Conservation (phyloP, 2,888 invertebrate species). For the Hetaerina titia region DNA sequence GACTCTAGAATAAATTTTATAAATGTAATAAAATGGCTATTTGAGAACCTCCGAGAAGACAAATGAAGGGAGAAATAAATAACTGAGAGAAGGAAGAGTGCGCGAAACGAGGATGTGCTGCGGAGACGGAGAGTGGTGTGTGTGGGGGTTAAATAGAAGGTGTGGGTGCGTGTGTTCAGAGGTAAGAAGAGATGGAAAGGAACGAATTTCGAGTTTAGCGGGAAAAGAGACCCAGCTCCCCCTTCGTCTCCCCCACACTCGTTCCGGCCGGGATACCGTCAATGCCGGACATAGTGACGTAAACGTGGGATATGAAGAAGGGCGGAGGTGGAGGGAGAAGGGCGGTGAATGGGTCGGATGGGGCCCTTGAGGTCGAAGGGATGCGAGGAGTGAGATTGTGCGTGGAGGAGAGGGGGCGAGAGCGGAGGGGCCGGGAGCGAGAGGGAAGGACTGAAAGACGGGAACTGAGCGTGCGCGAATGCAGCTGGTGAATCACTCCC, state of each 20-base stretch:
- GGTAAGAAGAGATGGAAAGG: background rate
- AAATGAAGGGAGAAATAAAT: background rate
- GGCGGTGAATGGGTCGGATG: background rate
- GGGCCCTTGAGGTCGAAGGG: slow-evolving; percentile 4
- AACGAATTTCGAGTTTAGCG: slow-evolving; percentile 17
- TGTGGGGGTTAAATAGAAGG: background rate
- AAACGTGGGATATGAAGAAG: background rate
- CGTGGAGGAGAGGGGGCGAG: background rate
- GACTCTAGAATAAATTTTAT: background rate
- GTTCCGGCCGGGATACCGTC: background rate
- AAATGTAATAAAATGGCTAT: background rate
- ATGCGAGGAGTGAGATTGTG: background rate
- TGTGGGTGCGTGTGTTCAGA: background rate
- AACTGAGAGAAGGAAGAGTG: background rate
- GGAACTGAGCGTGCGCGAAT: slow-evolving; percentile 45
- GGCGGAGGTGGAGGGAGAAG: background rate
- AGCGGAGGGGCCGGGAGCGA: background rate
- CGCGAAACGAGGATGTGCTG: background rate
- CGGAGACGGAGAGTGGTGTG: background rate
- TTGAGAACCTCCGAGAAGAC: background rate
- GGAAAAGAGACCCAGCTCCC: background rate
- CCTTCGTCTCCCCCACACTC: background rate
- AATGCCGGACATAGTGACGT: slow-evolving; percentile 7
- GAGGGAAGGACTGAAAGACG: background rate
- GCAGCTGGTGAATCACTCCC: slow-evolving; percentile 55